phyloP scores from a whole-genome alignment of 2,113 vertebrate species.

The Kryptolebias marmoratus region DNA sequence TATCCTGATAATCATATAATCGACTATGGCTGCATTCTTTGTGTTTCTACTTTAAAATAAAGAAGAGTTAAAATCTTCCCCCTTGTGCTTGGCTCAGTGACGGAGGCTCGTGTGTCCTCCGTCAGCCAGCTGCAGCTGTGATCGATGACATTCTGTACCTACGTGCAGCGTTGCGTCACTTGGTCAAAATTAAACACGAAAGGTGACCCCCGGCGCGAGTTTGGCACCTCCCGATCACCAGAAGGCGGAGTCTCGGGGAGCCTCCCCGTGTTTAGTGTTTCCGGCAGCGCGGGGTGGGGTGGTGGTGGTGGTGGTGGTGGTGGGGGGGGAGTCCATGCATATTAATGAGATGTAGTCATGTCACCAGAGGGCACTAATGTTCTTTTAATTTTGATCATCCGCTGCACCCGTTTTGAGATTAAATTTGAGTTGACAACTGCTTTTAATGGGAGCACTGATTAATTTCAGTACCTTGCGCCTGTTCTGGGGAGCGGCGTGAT shows the following conservation, averaged over 20 bases:
- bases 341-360: slow-evolving; percentile 69
- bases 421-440: slow-evolving; percentile 22
- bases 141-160: slow-evolving; percentile 60
- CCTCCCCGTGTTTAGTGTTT: slow-evolving; percentile 49
- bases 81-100: slow-evolving; percentile 51
- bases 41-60: slow-evolving; percentile 35
- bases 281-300: slow-evolving; percentile 26
- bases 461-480: slow-evolving; percentile 13
- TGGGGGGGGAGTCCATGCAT: slow-evolving; percentile 46
- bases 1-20: slow-evolving; percentile 8
- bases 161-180: slow-evolving; percentile 58
- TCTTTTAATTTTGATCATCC: slow-evolving; percentile 71
- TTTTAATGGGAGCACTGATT: slow-evolving; percentile 26
- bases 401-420: slow-evolving; percentile 28
- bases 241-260: slow-evolving; percentile 12
- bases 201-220: slow-evolving; percentile 62
- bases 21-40: slow-evolving; percentile 23
- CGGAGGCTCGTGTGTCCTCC: slow-evolving; percentile 52
- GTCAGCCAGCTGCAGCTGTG: slow-evolving; percentile 51
- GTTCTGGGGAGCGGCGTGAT: slow-evolving; percentile 14
- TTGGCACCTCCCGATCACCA: slow-evolving; percentile 8
- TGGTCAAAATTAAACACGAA: slow-evolving; percentile 70
- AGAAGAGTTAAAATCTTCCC: slow-evolving; percentile 24
- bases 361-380: slow-evolving; percentile 81
- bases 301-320: too few relatives aligned